Percentiles rank a stretch among this genome's conserved stretches.
Conservation (phyloP, 1,140 invertebrate genomes). For the Steinernema khuongi region DNA sequence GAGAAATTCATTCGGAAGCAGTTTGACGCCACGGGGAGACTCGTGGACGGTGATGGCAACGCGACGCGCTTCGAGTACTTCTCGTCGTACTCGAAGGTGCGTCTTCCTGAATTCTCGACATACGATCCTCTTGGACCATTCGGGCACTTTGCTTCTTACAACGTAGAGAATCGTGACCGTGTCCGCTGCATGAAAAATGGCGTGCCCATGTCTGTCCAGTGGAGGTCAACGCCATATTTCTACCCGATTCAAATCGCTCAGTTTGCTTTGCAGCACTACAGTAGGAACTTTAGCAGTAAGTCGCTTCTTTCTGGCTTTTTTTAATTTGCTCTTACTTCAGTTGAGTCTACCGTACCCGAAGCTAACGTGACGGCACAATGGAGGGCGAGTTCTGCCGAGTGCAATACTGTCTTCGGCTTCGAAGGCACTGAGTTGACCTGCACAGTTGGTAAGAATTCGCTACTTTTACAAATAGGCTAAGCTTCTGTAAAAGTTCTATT, state of each 20-base stretch:
- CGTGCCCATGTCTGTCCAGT: slow-evolving; percentile 81
- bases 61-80: slow-evolving; percentile 36
- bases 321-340: background rate
- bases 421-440: too few species aligned
- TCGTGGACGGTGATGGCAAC: slow-evolving; percentile 20
- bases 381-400: too few species aligned
- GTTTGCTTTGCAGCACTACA: slow-evolving; percentile 92
- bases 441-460: too few species aligned
- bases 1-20: slow-evolving; percentile 41
- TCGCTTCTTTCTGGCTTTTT: background rate
- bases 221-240: slow-evolving; percentile 75
- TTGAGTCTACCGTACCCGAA: background rate
- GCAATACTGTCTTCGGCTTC: background rate
- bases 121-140: slow-evolving; percentile 83
- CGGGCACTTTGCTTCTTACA: slow-evolving; percentile 94
- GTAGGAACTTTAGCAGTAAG: slow-evolving; percentile 57
- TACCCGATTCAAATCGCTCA: slow-evolving; percentile 98
- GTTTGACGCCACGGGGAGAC: slow-evolving; percentile 38
- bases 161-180: slow-evolving; percentile 85
- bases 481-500: too few species aligned
- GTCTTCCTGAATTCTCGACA: slow-evolving; percentile 62
- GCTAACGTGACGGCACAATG: too few species aligned
- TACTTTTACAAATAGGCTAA: background rate
- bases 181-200: slow-evolving; percentile 87
- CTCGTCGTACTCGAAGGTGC: slow-evolving; percentile 45